Evolutionary conservation across 2,113 vertebrate species (phyloP).

Genomic region (Clinocottus analis): DNA sequence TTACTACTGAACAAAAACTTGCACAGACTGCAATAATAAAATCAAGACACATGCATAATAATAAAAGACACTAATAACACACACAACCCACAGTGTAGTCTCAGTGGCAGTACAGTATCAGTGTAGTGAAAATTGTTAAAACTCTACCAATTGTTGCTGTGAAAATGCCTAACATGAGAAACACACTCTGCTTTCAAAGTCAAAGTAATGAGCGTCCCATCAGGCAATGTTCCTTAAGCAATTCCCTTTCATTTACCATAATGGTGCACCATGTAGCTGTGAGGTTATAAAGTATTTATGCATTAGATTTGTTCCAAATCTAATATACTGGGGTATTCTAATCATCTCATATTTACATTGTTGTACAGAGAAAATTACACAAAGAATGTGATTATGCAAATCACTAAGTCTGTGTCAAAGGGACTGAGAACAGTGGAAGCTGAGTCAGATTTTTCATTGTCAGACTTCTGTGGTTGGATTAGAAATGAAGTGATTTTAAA

Average conservation of each 20-base stretch:
- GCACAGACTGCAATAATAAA: neutral
- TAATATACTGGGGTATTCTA: conserved; percentile 51
- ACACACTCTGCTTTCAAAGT: conserved; percentile 51
- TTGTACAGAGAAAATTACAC: conserved; percentile 45
- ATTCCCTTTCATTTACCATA: conserved; percentile 62
- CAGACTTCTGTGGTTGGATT: conserved; percentile 20
- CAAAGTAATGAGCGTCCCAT: conserved; percentile 59
- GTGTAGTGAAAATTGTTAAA: conserved; percentile 4
- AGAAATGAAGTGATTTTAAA: conserved; percentile 15
- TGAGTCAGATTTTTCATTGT: conserved; percentile 7
- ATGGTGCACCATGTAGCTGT: conserved; percentile 52
- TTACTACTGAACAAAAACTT: neutral
- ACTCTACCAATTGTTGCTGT: neutral
- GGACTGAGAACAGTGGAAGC: conserved; percentile 18
- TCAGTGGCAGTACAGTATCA: conserved; percentile 1
- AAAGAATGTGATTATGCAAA: conserved; percentile 58
- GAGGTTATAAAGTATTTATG: conserved; percentile 66
- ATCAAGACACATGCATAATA: neutral
- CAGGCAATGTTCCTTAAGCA: conserved; percentile 55
- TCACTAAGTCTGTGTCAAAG: conserved; percentile 38
- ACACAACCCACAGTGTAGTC: neutral
- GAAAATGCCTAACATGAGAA: conserved; percentile 32
- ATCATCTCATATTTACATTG: conserved; percentile 61
- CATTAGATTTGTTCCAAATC: conserved; percentile 57
- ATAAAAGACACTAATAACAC: neutral